Conservation (phyloP, 2,797 vertebrate species). For the Rhinella marina region DNA sequence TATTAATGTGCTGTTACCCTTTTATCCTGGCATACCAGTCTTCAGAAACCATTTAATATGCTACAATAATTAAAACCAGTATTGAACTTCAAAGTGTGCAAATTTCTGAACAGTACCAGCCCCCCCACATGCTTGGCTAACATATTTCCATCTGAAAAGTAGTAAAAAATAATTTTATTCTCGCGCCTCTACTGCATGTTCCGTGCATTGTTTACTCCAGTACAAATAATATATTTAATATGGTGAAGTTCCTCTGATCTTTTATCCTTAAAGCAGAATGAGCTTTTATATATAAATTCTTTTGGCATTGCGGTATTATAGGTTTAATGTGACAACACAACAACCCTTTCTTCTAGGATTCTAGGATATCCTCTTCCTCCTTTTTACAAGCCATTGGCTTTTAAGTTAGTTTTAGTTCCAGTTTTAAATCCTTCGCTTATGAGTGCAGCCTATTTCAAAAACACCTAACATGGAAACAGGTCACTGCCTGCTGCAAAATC, state of each 20-base stretch:
- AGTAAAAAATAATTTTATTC: not conserved
- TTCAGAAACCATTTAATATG: slow-evolving; percentile 25
- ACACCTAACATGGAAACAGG: not conserved
- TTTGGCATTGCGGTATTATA: not conserved
- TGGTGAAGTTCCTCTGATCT: not conserved
- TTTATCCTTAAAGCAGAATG: not conserved
- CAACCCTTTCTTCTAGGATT: not conserved
- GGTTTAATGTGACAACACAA: not conserved
- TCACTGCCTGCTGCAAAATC: not conserved
- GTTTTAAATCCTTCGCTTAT: not conserved
- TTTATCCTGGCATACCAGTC: slow-evolving; percentile 33
- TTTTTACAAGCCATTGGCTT: not conserved
- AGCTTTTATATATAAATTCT: not conserved
- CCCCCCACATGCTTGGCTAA: not conserved
- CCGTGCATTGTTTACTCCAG: not conserved
- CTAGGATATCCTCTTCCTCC: not conserved
- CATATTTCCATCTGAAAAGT: not conserved
- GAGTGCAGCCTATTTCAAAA: not conserved
- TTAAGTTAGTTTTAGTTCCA: not conserved
- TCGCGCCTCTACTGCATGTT: not conserved
- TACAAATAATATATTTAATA: slow-evolving; percentile 4
- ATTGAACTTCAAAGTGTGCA: slow-evolving; percentile 34
- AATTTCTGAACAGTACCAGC: slow-evolving; percentile 20
- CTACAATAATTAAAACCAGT: slow-evolving; percentile 37
- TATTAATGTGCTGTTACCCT: slow-evolving; percentile 27